Percentiles rank a stretch among this genome's conserved stretches.
Conservation (phyloP, 2,113 vertebrate species). For the Halichoerus grypus region DNA sequence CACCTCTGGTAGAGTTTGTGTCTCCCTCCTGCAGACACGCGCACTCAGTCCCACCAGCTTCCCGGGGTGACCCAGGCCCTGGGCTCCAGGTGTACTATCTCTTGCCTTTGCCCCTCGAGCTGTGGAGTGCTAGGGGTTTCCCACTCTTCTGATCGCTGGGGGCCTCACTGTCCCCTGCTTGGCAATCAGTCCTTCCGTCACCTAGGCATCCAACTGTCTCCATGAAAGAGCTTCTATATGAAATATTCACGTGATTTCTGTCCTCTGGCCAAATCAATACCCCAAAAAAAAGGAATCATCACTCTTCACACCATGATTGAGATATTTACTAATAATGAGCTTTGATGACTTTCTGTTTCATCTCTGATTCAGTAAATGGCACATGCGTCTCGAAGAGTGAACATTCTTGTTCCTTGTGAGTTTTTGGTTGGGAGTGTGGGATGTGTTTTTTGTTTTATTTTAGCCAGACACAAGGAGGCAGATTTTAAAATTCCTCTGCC, state of each 20-base stretch:
- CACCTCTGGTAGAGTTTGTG: fast-evolving
- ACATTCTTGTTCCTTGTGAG: neutral
- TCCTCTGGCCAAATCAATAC: neutral
- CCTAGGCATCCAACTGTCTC: neutral
- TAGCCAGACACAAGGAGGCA: neutral
- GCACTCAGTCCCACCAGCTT: neutral
- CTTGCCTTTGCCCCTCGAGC: too few species aligned
- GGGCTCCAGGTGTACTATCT: neutral
- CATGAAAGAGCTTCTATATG: neutral
- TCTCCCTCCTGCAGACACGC: neutral
- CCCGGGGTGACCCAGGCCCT: neutral
- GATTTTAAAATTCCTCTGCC: constrained; percentile 13
- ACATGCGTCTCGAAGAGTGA: neutral
- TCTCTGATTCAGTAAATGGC: neutral
- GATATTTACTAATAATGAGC: neutral
- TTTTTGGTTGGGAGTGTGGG: neutral
- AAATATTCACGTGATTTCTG: constrained; percentile 1
- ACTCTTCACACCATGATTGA: neutral
- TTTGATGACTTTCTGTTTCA: neutral
- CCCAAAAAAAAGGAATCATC: neutral
- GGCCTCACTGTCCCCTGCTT: neutral
- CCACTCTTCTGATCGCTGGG: neutral
- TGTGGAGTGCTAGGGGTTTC: neutral
- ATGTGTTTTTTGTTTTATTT: neutral
- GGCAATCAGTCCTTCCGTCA: neutral